Evolutionary conservation across 2,797 vertebrate genomes (phyloP).

Genomic region (Poecilia picta): DNA sequence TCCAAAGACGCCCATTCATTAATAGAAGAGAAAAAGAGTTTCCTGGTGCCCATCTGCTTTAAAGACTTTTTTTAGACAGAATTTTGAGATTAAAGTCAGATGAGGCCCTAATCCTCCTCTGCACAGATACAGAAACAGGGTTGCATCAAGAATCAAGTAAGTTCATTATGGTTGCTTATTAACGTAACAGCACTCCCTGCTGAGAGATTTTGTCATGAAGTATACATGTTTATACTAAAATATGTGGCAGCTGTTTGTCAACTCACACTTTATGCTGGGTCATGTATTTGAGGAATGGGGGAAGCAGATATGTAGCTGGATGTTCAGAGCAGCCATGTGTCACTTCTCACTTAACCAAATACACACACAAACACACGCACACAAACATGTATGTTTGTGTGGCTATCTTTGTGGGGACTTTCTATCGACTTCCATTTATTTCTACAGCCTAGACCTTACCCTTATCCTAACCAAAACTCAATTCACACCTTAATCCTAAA

Average conservation of each 20-base stretch:
- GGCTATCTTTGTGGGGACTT: no score
- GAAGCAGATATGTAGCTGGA: conserved; percentile 6
- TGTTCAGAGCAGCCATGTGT: conserved; percentile 11
- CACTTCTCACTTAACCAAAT: conserved; percentile 6
- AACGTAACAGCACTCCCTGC: not conserved
- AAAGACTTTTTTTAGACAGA: no score
- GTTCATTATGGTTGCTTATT: not conserved
- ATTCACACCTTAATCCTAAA: no score
- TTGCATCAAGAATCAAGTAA: not conserved
- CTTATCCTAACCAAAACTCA: no score
- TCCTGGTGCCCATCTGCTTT: no score
- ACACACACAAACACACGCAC: not conserved
- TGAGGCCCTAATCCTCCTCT: no score
- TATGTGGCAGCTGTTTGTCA: conserved; percentile 26
- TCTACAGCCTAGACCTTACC: no score
- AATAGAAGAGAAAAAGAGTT: no score
- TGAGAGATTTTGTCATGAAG: not conserved
- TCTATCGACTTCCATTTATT: no score
- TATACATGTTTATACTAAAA: not conserved
- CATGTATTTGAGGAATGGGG: conserved; percentile 16
- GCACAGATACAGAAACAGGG: no score
- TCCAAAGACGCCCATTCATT: no score
- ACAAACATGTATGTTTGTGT: not conserved
- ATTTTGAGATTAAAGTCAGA: no score
- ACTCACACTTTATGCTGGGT: not conserved